Conservation (phyloP, 2,113 vertebrate species). For the Piprites chloris region DNA sequence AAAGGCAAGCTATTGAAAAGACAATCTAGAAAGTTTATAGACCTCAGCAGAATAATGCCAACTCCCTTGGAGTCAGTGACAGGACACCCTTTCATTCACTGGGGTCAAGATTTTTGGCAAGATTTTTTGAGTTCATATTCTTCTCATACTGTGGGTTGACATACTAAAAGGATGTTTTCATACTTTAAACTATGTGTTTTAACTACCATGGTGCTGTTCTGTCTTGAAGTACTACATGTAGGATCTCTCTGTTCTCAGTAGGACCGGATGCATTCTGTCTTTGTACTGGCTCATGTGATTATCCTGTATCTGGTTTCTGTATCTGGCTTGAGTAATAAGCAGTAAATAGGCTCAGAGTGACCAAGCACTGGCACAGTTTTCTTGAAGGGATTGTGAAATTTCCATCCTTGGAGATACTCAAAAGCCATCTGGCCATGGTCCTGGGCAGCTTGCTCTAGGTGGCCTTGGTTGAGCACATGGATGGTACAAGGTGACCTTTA, state of each 20-base stretch:
- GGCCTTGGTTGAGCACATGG: neutral
- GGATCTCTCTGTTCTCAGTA: neutral
- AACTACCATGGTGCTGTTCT: neutral
- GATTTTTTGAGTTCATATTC: neutral
- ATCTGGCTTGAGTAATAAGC: neutral
- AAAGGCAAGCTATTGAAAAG: neutral
- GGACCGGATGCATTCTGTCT: neutral
- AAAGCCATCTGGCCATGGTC: neutral
- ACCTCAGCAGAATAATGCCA: neutral
- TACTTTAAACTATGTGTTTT: neutral
- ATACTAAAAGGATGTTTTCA: neutral
- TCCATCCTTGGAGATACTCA: neutral
- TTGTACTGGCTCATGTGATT: neutral
- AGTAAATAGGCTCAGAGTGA: neutral
- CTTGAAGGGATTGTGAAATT: neutral
- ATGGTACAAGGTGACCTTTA: neutral
- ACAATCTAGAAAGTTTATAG: neutral
- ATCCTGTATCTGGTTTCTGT: neutral
- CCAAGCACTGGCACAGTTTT: neutral
- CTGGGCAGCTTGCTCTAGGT: neutral
- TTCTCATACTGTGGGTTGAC: neutral
- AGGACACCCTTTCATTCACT: neutral
- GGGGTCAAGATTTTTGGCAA: neutral
- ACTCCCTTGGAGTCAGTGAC: neutral
- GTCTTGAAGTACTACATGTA: neutral